Base-by-base conservation (phyloP, 2,888 invertebrate genomes). In the Parnassius mnemosyne region DNA sequence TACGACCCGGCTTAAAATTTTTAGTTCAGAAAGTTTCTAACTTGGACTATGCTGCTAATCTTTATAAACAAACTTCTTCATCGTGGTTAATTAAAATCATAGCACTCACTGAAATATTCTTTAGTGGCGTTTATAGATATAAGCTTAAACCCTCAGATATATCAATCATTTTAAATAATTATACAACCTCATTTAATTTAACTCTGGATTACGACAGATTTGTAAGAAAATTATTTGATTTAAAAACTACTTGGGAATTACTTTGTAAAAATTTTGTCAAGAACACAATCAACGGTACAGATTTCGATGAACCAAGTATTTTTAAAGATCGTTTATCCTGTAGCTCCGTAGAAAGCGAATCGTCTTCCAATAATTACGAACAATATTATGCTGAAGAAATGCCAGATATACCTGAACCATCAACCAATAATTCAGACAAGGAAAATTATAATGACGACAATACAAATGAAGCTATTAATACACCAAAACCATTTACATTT, bases 51-150 rank as follows among this genome's bases (percentile, higher is more conserved):
- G 96, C 97, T 5, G 97, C 97, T 1, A 97, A 97, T 84, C 90
- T 97, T n/a, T 97, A 97, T 80, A 96, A 96, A 65, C 98, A 98
- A 86, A 97, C 97, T 10, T 97, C 97, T 44, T 97, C 97, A 0
- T 96, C 97, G 0, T 97, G 97, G 95, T 95, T 97, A 50, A 95
- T 98, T 20, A 96, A 96, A 84, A 95, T 96, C 58, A 96, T 97
- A 65, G 94, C 97, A 1, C 86, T 98, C 50, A 95, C 98, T 46
- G 97, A 98, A 78, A 93, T 97, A 66, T 96, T 96, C 79, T 92
- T 97, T 50, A 94, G 94, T 70, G 95, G 95, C 43, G 94, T 95
- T 55, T 89, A 93, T 46, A 92, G 91, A 66, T 95, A 94, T 69
- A 92, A 93, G 73, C 83, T 95, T 69, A 93, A 93, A 65, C 84